Evolutionary conservation across 2,888 invertebrate species (phyloP).

Genomic region (Orthonychiurus folsomi): DNA sequence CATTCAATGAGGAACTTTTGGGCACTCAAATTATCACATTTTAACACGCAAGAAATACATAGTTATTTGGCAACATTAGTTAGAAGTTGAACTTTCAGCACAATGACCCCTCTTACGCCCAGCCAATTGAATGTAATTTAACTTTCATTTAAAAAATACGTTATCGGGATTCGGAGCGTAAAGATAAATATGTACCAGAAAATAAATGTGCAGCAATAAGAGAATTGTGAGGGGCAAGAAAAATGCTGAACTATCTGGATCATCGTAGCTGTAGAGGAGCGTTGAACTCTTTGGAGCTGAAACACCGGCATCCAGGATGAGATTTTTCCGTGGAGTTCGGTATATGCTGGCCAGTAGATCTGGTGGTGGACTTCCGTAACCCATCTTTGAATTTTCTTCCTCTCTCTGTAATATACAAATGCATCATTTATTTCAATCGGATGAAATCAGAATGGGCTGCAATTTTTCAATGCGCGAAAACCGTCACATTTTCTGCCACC

Average conservation of each 20-base stretch:
- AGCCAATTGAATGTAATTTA: neutral
- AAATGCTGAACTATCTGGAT: slow-evolving; percentile 32
- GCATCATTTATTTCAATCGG: too few species aligned
- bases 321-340: slow-evolving; percentile 8
- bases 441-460: too few species aligned
- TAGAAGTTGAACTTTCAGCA: too few species aligned
- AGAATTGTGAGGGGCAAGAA: slow-evolving; percentile 32
- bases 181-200: slow-evolving; percentile 31
- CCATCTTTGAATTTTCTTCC: too few species aligned
- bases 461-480: too few species aligned
- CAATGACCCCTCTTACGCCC: too few species aligned
- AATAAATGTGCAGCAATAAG: slow-evolving; percentile 26
- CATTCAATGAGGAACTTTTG: too few species aligned
- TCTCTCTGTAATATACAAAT: too few species aligned
- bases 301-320: slow-evolving; percentile 5
- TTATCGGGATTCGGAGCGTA: slow-evolving; percentile 33
- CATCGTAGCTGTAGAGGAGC: slow-evolving; percentile 32
- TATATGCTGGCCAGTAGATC: slow-evolving; percentile 20
- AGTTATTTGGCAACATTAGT: too few species aligned
- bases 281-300: slow-evolving; percentile 23
- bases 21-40: too few species aligned
- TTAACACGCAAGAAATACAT: too few species aligned
- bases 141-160: slow-evolving; percentile 21
- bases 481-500: too few species aligned
- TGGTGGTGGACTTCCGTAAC: slow-evolving; percentile 14